These are phyloP conservation scores for Amblyornis subalaris DNA, from an alignment of 2,113 vertebrate species.

Conservation along the genomic window DNA sequence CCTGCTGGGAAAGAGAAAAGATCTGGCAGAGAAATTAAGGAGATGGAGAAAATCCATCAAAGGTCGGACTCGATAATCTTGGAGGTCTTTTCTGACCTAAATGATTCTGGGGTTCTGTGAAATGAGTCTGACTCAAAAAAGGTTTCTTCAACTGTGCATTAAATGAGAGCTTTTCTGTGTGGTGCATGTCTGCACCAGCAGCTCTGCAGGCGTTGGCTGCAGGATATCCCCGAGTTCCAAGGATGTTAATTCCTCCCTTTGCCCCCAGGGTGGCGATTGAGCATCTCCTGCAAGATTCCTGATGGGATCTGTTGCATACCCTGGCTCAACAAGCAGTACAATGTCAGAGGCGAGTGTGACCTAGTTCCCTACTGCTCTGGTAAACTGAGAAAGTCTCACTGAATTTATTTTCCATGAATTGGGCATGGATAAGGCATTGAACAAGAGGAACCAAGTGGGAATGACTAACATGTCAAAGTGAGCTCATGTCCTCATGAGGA, in stretches of 20 bases:
- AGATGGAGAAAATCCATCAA: rapidly evolving
- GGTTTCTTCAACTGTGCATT: not conserved
- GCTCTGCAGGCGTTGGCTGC: not conserved
- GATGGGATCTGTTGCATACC: not conserved
- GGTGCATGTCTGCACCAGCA: not conserved
- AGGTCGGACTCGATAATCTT: rapidly evolving
- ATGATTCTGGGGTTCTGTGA: not conserved
- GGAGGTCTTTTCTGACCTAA: not conserved
- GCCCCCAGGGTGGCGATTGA: not conserved
- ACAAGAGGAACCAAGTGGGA: slow-evolving; percentile 1
- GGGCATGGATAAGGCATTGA: not conserved
- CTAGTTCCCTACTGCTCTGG: not conserved
- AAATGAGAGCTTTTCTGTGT: not conserved
- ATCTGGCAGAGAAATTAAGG: not conserved
- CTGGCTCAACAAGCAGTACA: not conserved
- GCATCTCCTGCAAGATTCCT: not conserved
- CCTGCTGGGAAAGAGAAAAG: not conserved
- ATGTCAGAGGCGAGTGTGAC: not conserved
- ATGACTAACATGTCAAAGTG: not conserved
- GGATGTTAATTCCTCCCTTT: not conserved
- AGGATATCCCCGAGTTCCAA: rapidly evolving
- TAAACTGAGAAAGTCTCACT: not conserved
- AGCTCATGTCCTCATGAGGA: not conserved
- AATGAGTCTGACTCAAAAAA: not conserved
- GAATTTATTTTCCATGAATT: not conserved